Evolutionary conservation across 2,888 invertebrate species (phyloP), one percentile per base, ranked within the genome.

Genomic region (Strigamia maritima): DNA sequence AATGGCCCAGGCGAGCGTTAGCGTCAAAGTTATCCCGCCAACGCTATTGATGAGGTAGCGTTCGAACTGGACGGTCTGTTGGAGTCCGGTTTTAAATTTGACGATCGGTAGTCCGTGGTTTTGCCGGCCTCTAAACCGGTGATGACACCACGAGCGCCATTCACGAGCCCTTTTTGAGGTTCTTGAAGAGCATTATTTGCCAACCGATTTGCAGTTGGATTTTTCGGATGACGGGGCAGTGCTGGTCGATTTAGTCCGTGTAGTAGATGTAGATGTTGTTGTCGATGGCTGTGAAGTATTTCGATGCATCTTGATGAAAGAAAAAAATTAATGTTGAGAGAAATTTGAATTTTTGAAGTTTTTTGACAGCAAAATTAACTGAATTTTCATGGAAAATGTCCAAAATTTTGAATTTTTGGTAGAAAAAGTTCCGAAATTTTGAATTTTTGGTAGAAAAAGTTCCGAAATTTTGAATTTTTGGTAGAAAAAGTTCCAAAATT

Each of bases 1-100:
- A 87, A 98, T 97, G 0, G 97, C 97, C 97, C 97, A 98, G 19
- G 97, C 97, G 22, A 98, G 87, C 84, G 94, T 94, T 0, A 98
- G 87, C 0, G 86, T 85, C n/a, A 90, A 81, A 8, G 87, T 82
- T 14, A 83, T 84, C 4, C 90, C 90, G 38, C 87, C 86, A 0
- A 88, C 85, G 12, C 91, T 91, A 85, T 91, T 93, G 0, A 96
- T 90, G 79, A 89, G 89, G 94, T 95, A 97, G 80, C 92, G 90
- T 84, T 95, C 94, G 80, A 90, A 89, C 83, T 91, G 91, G 2
- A 94, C 91, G 10, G 89, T 87, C 82, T 92, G 92, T 83, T 92
- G 91, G 80, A 89, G 89, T 81, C 93, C 93, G 84, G 91, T 85
- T 49, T 86, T 83, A 83, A 89, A 89, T 82, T 86, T 86, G 16